Evolutionary conservation across 2,797 vertebrate genomes (phyloP).

Genomic region (Myotis myotis): DNA sequence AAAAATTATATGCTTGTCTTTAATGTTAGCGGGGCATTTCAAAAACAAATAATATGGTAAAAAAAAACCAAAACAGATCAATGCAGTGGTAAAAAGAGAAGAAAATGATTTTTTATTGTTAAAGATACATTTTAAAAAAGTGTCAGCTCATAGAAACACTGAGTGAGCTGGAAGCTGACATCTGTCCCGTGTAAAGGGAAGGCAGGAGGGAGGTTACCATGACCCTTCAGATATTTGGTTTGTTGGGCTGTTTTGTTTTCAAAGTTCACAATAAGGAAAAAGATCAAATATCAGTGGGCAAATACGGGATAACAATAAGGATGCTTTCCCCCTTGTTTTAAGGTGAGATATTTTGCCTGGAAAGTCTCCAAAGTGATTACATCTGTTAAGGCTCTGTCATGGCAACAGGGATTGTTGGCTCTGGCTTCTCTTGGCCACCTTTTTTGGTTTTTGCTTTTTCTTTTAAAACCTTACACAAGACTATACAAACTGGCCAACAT

Average conservation of each 20-base stretch:
- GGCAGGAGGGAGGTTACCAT: accelerated
- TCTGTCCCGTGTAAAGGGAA: not conserved
- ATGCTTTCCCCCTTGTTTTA: not conserved
- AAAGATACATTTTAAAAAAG: not conserved
- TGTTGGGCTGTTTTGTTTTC: not conserved
- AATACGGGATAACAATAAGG: not conserved
- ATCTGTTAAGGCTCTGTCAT: not conserved
- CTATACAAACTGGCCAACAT: not conserved
- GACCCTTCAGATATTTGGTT: not conserved
- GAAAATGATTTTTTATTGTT: not conserved
- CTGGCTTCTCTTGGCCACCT: not conserved
- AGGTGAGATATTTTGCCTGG: not conserved
- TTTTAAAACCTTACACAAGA: not conserved
- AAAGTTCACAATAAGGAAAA: not conserved
- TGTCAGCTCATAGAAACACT: not conserved
- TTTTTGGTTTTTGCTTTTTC: not conserved
- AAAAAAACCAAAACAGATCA: not conserved
- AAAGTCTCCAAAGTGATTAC: not conserved
- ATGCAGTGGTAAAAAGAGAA: not conserved
- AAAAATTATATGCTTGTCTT: not conserved
- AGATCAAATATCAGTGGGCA: not conserved
- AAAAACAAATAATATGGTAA: not conserved
- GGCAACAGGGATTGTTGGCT: not conserved
- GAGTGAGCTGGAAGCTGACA: not conserved
- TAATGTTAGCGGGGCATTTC: not conserved